Conservation (phyloP, 2,888 invertebrate genomes). For the Apomyelois bistriatella region DNA sequence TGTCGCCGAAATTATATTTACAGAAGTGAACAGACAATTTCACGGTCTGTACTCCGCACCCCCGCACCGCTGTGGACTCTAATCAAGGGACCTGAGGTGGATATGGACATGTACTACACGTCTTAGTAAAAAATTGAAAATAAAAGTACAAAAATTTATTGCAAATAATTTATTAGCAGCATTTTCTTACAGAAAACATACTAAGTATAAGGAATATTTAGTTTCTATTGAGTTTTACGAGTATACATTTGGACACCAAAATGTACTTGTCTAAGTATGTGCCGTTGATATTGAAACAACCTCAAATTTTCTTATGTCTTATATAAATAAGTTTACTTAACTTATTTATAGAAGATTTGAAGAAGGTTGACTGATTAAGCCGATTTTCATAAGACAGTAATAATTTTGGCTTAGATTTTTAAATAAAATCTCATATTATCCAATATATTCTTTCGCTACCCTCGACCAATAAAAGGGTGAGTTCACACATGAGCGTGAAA, state of each 20-base stretch:
- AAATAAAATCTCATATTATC: slow-evolving; percentile 27
- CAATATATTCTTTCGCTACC: slow-evolving; percentile 43
- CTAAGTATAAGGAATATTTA: too few species aligned
- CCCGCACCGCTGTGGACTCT: slow-evolving; percentile 59
- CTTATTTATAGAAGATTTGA: too few species aligned
- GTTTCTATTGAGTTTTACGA: too few species aligned
- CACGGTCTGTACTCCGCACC: slow-evolving; percentile 77
- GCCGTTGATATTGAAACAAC: too few species aligned
- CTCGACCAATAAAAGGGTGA: slow-evolving; percentile 72
- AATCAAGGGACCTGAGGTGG: slow-evolving; percentile 62
- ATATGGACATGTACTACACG: slow-evolving; percentile 26
- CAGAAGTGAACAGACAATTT: slow-evolving; percentile 81
- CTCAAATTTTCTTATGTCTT: too few species aligned
- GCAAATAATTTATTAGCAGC: too few species aligned
- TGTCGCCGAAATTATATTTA: slow-evolving; percentile 80
- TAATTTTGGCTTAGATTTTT: too few species aligned
- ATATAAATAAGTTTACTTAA: too few species aligned
- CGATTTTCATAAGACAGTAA: too few species aligned
- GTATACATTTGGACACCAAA: too few species aligned
- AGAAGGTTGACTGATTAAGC: too few species aligned
- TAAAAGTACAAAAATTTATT: background rate
- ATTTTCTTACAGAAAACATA: background rate
- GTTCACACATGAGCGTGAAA: slow-evolving; percentile 78
- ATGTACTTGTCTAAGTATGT: too few species aligned
- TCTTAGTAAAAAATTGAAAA: background rate